phyloP scores from a whole-genome alignment of 2,797 vertebrate species.

The Zenarchopterus dispar region DNA sequence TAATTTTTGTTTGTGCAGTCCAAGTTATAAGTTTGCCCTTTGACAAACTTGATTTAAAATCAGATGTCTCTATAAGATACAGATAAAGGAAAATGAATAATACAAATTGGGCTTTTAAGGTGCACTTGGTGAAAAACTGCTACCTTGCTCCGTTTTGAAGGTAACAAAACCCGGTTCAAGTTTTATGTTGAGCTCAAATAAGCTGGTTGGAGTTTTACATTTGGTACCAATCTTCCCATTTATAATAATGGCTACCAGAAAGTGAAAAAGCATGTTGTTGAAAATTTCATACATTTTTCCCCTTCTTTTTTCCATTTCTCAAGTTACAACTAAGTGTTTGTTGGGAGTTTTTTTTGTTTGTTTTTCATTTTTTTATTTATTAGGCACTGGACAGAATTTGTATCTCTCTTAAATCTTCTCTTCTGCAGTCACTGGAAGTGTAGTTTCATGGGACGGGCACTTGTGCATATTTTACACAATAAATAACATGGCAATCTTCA shows the following conservation, averaged over 20 bases:
- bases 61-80: no score
- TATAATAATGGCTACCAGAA: slow-evolving; percentile 8
- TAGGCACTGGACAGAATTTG: neutral
- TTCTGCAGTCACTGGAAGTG: neutral
- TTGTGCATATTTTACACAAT: slow-evolving; percentile 1
- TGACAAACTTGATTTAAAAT: no score
- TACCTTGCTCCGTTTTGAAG: neutral
- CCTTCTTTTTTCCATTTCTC: slow-evolving; percentile 5
- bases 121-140: neutral
- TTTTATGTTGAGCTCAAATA: neutral
- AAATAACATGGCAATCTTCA: slow-evolving; percentile 12
- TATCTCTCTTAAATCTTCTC: neutral
- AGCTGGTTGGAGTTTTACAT: neutral
- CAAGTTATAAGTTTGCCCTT: no score
- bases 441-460: neutral
- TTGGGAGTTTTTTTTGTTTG: neutral
- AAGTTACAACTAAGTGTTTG: slow-evolving; percentile 1
- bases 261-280: neutral
- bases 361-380: slow-evolving; percentile 10
- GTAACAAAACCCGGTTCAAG: neutral
- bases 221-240: slow-evolving; percentile 16
- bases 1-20: no score
- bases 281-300: neutral
- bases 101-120: neutral
- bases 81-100: neutral